A percentile compares a stretch with the other conserved stretches of the same genome.
These are phyloP conservation scores for Ochropleura leucogaster DNA, from an alignment of 2,888 invertebrate genomes.

Conservation along the genomic window DNA sequence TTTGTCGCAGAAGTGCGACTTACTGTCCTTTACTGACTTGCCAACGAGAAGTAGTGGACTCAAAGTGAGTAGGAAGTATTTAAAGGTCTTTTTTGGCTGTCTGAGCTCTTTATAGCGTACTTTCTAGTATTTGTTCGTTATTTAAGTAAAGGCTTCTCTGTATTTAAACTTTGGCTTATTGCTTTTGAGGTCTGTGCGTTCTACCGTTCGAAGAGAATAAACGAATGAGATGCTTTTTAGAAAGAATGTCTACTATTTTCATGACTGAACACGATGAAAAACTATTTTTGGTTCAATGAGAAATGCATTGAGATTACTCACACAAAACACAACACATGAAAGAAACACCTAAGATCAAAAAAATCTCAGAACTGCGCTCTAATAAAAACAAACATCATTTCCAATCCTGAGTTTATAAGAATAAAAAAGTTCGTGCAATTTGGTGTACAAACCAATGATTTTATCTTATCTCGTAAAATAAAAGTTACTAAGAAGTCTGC, in stretches of 20 bases:
- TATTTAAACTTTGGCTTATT: conserved; percentile 56
- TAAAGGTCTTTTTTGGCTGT: conserved; percentile 61
- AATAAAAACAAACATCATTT: conserved; percentile 42
- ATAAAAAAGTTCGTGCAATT: conserved; percentile 63
- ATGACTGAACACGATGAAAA: conserved; percentile 20
- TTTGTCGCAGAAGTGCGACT: conserved; percentile 83
- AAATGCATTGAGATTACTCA: conserved; percentile 50
- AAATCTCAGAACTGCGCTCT: conserved; percentile 17
- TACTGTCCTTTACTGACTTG: conserved; percentile 75
- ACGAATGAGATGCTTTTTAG: conserved; percentile 7
- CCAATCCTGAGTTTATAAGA: conserved; percentile 33
- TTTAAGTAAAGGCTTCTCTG: conserved; percentile 37
- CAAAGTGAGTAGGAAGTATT: conserved; percentile 70
- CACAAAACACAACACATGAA: conserved; percentile 36
- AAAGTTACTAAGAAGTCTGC: conserved; percentile 79
- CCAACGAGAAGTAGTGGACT: conserved; percentile 65
- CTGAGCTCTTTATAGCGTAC: conserved; percentile 57
- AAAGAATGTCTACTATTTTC: conserved; percentile 27
- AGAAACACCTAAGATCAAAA: conserved; percentile 36
- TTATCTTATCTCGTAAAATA: conserved; percentile 81
- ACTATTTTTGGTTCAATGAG: conserved; percentile 51
- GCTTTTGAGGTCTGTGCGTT: conserved; percentile 29
- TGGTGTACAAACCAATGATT: conserved; percentile 67
- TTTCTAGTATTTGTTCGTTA: conserved; percentile 55
- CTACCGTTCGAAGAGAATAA: conserved; percentile 17